Evolutionary conservation across 2,113 vertebrate genomes (phyloP).

Genomic region (Marmota flaviventris): DNA sequence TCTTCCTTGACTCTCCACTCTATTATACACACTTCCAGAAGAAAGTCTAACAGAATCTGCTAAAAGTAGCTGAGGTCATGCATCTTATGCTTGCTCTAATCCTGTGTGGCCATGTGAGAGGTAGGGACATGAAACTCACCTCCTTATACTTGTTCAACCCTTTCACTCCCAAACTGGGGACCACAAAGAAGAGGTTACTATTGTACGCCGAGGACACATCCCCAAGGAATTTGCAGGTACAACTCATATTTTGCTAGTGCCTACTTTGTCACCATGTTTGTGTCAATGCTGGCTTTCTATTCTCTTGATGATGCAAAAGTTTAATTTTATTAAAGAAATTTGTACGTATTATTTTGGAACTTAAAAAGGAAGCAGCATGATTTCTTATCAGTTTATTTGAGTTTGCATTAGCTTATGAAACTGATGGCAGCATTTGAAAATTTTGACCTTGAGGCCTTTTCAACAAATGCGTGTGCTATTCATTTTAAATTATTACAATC

Average conservation of each 20-base stretch:
- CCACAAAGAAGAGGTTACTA: not conserved
- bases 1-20: not conserved
- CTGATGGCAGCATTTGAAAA: not conserved
- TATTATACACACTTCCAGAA: not conserved
- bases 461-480: constrained; percentile 45
- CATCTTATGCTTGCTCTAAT: not conserved
- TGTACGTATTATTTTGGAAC: not conserved
- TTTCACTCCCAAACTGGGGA: no score
- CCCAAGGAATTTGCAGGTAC: not conserved
- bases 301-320: not conserved
- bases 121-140: not conserved
- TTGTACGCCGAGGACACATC: not conserved
- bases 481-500: constrained; percentile 66
- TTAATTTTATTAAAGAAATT: constrained; percentile 3
- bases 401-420: constrained; percentile 19
- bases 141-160: no score
- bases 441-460: not conserved
- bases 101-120: not conserved
- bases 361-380: not conserved
- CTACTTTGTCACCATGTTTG: not conserved
- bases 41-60: not conserved
- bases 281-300: no score
- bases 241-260: not conserved
- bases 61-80: not conserved
- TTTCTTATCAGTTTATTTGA: not conserved